A percentile compares a stretch with the other conserved stretches of the same genome.
phyloP scores from a whole-genome alignment of 2,888 invertebrate species.

The Capitulum mitella region DNA sequence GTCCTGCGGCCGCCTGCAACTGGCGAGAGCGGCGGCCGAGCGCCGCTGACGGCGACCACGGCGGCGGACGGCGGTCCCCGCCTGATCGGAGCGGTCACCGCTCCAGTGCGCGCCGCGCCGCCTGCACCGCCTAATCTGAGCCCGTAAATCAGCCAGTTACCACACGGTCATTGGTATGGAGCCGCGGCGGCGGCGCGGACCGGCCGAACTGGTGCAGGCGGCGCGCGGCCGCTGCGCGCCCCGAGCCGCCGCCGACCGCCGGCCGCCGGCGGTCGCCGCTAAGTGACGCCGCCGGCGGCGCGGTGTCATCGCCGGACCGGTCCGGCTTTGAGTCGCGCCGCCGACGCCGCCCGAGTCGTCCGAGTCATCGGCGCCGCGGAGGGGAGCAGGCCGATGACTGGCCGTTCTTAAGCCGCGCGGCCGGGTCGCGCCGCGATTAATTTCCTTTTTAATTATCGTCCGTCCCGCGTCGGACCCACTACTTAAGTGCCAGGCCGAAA shows the following conservation, averaged over 20 bases:
- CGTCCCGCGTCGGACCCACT: slow-evolving; percentile 11
- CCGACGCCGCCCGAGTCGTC: neutral
- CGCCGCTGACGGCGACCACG: too few species aligned
- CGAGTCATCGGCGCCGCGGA: neutral
- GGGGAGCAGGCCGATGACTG: neutral
- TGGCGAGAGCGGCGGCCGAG: too few species aligned
- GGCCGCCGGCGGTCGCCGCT: neutral
- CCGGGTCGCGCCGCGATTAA: slow-evolving; percentile 17
- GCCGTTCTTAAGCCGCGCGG: slow-evolving; percentile 8
- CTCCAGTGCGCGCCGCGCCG: neutral
- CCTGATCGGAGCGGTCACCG: too few species aligned
- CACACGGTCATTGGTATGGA: neutral
- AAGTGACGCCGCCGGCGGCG: neutral
- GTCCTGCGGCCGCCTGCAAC: too few species aligned
- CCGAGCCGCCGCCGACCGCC: neutral
- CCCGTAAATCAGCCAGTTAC: neutral
- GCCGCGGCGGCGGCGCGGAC: neutral
- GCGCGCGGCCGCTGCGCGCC: neutral
- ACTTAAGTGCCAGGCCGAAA: slow-evolving; percentile 18
- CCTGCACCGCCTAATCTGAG: neutral
- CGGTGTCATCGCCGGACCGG: neutral
- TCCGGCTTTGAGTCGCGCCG: neutral
- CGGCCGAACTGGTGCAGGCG: neutral
- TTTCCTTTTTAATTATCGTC: slow-evolving; percentile 14
- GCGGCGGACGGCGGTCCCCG: too few species aligned